These are phyloP conservation scores for Melanostoma scalare DNA, from an alignment of 2,888 invertebrate genomes.

Conservation along the genomic window DNA sequence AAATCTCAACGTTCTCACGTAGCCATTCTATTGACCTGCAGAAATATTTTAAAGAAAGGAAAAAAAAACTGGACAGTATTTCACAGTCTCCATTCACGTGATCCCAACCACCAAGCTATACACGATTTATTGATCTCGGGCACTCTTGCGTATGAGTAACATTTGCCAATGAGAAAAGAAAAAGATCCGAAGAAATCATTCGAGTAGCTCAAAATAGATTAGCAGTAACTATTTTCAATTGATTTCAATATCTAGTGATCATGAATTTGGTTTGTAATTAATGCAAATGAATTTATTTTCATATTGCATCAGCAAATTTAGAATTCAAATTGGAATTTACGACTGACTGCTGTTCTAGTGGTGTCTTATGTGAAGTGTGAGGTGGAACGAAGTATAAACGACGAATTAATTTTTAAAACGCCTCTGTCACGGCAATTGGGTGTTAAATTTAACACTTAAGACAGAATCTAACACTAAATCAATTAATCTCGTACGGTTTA, in stretches of 20 bases:
- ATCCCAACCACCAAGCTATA: slow-evolving; percentile 17
- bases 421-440: background rate
- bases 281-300: slow-evolving; percentile 43
- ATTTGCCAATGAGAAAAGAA: slow-evolving; percentile 6
- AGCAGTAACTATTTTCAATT: slow-evolving; percentile 56
- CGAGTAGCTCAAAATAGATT: slow-evolving; percentile 57
- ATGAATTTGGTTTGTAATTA: slow-evolving; percentile 56
- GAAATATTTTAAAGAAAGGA: slow-evolving; percentile 9
- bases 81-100: slow-evolving; percentile 42
- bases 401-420: background rate
- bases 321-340: slow-evolving; percentile 11
- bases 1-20: slow-evolving; percentile 34
- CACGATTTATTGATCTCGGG: slow-evolving; percentile 35
- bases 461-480: slow-evolving; percentile 52
- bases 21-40: slow-evolving; percentile 42
- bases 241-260: slow-evolving; percentile 57
- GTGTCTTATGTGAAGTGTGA: no score
- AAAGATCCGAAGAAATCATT: slow-evolving; percentile 34
- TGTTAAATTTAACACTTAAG: slow-evolving; percentile 35
- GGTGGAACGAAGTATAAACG: background rate
- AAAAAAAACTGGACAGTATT: slow-evolving; percentile 2
- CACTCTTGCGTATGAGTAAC: slow-evolving; percentile 52
- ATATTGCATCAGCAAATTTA: slow-evolving; percentile 48
- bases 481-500: slow-evolving; percentile 45
- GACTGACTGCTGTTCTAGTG: background rate